A percentile compares a stretch with the other conserved stretches of the same genome.
Conservation (phyloP, 2,797 vertebrate genomes). For the Megalops cyprinoides region DNA sequence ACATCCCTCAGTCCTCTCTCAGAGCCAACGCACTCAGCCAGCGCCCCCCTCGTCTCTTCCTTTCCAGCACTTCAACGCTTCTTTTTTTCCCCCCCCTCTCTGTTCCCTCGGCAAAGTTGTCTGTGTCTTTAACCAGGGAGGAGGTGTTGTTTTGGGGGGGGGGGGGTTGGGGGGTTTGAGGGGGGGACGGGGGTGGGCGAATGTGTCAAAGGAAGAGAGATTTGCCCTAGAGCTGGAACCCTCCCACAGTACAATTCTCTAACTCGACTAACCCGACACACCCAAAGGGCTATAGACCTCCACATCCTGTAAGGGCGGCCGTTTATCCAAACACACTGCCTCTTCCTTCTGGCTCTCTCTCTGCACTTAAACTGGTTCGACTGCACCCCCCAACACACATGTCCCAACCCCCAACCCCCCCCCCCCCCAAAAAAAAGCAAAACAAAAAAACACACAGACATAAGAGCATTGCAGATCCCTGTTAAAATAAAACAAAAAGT, state of each 20-base stretch:
- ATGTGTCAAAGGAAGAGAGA: slow-evolving; percentile 73
- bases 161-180: slow-evolving; percentile 55
- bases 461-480: background rate
- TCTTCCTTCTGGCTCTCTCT: slow-evolving; percentile 51
- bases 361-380: slow-evolving; percentile 58
- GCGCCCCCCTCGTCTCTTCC: background rate
- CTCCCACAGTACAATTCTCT: slow-evolving; percentile 60
- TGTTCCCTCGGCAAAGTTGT: slow-evolving; percentile 60
- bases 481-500: slow-evolving; percentile 42
- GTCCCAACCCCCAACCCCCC: background rate
- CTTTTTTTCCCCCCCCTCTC: slow-evolving; percentile 12
- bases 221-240: slow-evolving; percentile 76
- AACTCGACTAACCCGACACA: slow-evolving; percentile 72
- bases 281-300: slow-evolving; percentile 76
- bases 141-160: slow-evolving; percentile 55
- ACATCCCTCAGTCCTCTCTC: slow-evolving; percentile 55
- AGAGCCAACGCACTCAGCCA: background rate
- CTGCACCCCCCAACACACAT: slow-evolving; percentile 55
- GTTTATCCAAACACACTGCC: slow-evolving; percentile 74
- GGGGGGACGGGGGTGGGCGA: slow-evolving; percentile 48
- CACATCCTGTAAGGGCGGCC: slow-evolving; percentile 78
- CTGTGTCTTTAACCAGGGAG: slow-evolving; percentile 64
- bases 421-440: slow-evolving; percentile 45
- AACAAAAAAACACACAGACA: slow-evolving; percentile 35
- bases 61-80: slow-evolving; percentile 29